phyloP scores from a whole-genome alignment of 2,888 invertebrate genomes.

The Ametastegia equiseti region DNA sequence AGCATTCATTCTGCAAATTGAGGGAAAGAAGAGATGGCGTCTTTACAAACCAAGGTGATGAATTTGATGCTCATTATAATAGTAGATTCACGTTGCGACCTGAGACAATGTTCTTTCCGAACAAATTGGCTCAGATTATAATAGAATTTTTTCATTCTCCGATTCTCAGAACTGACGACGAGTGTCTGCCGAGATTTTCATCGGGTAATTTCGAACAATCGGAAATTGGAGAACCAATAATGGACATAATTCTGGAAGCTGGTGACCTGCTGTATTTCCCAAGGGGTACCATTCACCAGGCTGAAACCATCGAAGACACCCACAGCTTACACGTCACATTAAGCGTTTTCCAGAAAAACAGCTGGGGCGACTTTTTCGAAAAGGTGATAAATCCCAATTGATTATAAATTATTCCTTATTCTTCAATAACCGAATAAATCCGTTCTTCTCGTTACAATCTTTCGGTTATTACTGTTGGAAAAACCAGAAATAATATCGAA shows the following conservation, averaged over 20 bases:
- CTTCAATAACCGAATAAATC: not conserved
- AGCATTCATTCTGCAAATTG: slow-evolving; percentile 97
- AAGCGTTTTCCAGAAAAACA: slow-evolving; percentile 93
- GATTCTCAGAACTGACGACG: slow-evolving; percentile 76
- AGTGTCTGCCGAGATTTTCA: slow-evolving; percentile 88
- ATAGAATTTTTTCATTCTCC: slow-evolving; percentile 26
- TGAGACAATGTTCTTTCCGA: not conserved
- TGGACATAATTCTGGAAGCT: slow-evolving; percentile 88
- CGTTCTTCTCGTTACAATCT: not conserved
- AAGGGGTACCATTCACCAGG: slow-evolving; percentile 92
- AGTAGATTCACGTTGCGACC: not conserved
- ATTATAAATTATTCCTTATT: not conserved
- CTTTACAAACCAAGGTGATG: slow-evolving; percentile 86
- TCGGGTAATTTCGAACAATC: slow-evolving; percentile 86
- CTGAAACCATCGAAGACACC: slow-evolving; percentile 84
- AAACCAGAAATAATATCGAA: too few relatives aligned
- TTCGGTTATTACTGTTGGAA: not conserved
- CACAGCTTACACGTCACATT: slow-evolving; percentile 97
- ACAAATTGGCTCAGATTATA: too few relatives aligned
- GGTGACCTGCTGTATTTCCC: slow-evolving; percentile 98
- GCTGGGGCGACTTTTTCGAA: slow-evolving; percentile 93
- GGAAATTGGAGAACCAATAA: slow-evolving; percentile 88
- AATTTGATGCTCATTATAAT: not conserved
- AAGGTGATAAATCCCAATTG: slow-evolving; percentile 75
- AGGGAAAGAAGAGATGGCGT: slow-evolving; percentile 97